Evolutionary conservation across 1,140 invertebrate genomes (phyloP).

Genomic region (Daktulosphaira vitifoliae): DNA sequence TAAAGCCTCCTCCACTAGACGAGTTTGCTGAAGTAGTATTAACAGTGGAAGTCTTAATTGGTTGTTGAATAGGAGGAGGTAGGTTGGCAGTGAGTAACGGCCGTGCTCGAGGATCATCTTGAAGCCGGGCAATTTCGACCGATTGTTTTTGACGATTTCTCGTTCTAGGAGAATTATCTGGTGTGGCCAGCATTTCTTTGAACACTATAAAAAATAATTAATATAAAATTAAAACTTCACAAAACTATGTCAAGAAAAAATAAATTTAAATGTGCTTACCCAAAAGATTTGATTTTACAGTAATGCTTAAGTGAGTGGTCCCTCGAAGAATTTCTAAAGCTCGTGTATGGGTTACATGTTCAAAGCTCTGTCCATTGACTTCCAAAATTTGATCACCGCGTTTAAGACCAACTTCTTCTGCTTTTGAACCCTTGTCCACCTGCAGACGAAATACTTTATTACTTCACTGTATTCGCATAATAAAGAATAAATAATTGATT

Average conservation of each 20-base stretch:
- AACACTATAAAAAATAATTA: constrained; percentile 47
- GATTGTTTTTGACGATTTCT: constrained; percentile 44
- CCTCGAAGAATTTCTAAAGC: constrained; percentile 87
- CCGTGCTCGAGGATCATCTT: constrained; percentile 56
- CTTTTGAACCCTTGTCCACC: constrained; percentile 84
- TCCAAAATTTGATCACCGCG: constrained; percentile 95
- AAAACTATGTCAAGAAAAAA: not conserved
- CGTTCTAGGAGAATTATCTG: constrained; percentile 69
- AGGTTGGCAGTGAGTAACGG: constrained; percentile 45
- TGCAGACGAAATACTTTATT: constrained; percentile 30
- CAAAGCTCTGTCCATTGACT: constrained; percentile 94
- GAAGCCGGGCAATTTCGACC: constrained; percentile 53
- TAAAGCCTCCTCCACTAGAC: constrained; percentile 53
- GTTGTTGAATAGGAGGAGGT: constrained; percentile 43
- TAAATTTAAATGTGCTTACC: no score
- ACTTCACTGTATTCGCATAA: not conserved
- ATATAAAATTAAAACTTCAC: not conserved
- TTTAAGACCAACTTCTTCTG: constrained; percentile 92
- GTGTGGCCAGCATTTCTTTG: constrained; percentile 76
- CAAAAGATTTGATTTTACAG: constrained; percentile 93
- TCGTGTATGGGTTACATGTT: constrained; percentile 77
- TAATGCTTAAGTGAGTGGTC: constrained; percentile 91
- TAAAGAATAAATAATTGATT: no score
- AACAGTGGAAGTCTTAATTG: constrained; percentile 50
- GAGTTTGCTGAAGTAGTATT: constrained; percentile 53